Evolutionary conservation across 2,797 vertebrate genomes (phyloP).

Genomic region (Acestrorhynchus altus): DNA sequence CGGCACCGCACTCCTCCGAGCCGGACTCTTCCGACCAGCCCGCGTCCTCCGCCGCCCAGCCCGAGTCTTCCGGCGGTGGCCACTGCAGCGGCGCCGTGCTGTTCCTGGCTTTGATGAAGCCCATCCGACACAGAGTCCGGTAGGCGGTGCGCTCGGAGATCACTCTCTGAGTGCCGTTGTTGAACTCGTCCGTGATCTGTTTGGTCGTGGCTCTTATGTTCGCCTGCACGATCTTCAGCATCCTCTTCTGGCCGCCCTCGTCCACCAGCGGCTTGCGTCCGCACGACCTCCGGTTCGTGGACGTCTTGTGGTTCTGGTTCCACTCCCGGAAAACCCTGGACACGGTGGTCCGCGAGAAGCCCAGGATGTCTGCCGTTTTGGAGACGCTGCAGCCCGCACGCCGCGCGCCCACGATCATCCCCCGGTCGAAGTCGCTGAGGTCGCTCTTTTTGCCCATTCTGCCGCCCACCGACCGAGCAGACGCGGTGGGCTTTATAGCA

Average conservation of each 20-base stretch:
- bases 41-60: background rate
- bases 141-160: conserved; percentile 9
- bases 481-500: background rate
- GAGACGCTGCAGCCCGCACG: background rate
- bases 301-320: background rate
- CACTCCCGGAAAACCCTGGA: background rate
- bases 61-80: background rate
- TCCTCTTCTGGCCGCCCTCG: background rate
- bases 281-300: background rate
- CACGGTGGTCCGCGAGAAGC: background rate
- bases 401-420: background rate
- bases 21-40: background rate
- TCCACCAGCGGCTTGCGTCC: background rate
- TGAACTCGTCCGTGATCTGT: background rate
- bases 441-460: background rate
- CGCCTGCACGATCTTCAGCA: background rate
- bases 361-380: background rate
- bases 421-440: background rate
- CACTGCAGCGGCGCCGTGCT: background rate
- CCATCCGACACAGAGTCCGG: background rate
- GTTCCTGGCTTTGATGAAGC: background rate
- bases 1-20: background rate
- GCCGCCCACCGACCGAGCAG: background rate
- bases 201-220: background rate
- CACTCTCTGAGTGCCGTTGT: background rate